Evolutionary conservation across 1,140 invertebrate genomes (phyloP).

Genomic region (Lordiphosa clarofinis): DNA sequence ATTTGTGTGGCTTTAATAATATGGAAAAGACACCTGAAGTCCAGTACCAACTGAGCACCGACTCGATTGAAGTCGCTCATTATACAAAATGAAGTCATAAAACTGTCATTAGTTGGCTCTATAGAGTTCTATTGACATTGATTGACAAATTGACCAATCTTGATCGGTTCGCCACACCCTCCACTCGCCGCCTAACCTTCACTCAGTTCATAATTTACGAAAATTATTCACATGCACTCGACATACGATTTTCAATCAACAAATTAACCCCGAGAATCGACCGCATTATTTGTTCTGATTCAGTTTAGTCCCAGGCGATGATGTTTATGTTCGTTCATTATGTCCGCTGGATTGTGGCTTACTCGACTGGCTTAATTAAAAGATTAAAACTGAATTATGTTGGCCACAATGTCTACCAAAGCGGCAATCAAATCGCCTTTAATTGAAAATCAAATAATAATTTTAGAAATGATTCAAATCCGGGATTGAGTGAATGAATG

Average conservation of each 20-base stretch:
- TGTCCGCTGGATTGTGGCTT: neutral
- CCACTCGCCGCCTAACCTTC: constrained; percentile 1
- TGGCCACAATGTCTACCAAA: constrained; percentile 18
- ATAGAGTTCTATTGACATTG: constrained; percentile 46
- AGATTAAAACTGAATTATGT: constrained; percentile 70
- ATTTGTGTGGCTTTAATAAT: no score
- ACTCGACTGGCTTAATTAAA: constrained; percentile 60
- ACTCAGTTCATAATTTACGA: constrained; percentile 18
- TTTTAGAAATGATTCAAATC: constrained; percentile 48
- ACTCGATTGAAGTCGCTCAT: neutral
- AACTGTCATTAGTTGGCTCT: constrained; percentile 41
- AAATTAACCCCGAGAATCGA: constrained; percentile 64
- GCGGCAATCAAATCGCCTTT: constrained; percentile 37
- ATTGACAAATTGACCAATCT: constrained; percentile 56
- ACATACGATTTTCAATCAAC: constrained; percentile 51
- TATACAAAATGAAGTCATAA: constrained; percentile 33
- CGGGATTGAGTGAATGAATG: neutral
- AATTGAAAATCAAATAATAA: constrained; percentile 71
- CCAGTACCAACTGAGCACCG: no score
- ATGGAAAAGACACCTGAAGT: no score
- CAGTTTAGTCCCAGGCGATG: constrained; percentile 7
- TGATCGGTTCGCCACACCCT: constrained; percentile 19
- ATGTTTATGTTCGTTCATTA: constrained; percentile 7
- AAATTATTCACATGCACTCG: constrained; percentile 17
- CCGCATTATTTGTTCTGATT: constrained; percentile 62